Evolutionary conservation across 2,888 invertebrate genomes (phyloP).

Genomic region (Acrocyrtus sp.): DNA sequence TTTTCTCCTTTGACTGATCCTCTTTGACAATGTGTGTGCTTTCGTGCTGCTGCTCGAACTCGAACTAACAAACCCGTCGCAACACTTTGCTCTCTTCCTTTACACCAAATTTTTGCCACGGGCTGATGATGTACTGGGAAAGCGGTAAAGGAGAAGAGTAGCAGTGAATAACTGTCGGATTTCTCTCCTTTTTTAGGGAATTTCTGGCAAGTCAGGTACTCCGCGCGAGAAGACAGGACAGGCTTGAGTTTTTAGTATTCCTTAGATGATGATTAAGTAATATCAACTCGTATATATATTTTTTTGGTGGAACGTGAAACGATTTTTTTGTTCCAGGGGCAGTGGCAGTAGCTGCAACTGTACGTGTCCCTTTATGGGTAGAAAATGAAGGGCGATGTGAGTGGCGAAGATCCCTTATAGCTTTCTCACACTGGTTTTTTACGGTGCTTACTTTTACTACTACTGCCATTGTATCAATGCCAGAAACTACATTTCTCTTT

Average conservation of each 20-base stretch:
- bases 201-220: constrained; percentile 21
- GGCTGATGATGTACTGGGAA: constrained; percentile 17
- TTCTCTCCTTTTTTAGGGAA: background rate
- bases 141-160: too few relatives aligned
- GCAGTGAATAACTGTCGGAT: constrained; percentile 40
- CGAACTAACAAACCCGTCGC: background rate
- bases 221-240: background rate
- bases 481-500: too few relatives aligned
- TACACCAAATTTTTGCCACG: background rate
- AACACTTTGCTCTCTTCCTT: background rate
- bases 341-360: constrained; percentile 11
- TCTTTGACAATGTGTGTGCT: constrained; percentile 22
- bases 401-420: constrained; percentile 20
- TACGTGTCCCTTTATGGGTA: background rate
- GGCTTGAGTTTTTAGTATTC: background rate
- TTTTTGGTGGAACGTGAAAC: background rate
- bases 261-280: constrained; percentile 43
- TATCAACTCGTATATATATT: constrained; percentile 1
- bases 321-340: constrained; percentile 15
- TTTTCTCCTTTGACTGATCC: background rate
- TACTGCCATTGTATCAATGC: background rate
- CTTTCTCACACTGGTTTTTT: constrained; percentile 4
- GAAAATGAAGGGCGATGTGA: constrained; percentile 6
- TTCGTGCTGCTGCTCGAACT: constrained; percentile 12
- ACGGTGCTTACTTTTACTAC: background rate